Conservation (phyloP, 2,797 vertebrate genomes). For the Yasuhikotakia modesta region DNA sequence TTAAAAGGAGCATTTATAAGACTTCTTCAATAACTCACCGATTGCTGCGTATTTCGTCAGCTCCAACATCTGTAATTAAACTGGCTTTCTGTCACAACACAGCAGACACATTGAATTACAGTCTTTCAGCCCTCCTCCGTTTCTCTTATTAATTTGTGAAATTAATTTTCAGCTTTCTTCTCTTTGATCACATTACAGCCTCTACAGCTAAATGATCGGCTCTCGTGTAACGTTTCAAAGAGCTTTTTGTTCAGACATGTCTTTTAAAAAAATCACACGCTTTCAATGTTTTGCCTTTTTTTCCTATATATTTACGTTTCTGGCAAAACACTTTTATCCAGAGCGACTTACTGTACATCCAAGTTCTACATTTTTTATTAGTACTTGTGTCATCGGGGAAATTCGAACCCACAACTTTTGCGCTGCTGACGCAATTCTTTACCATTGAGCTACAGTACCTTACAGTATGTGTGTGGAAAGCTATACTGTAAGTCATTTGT, state of each 20-base stretch:
- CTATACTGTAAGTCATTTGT: too few species aligned
- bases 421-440: too few species aligned
- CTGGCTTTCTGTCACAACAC: slow-evolving; percentile 36
- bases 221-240: slow-evolving; percentile 20
- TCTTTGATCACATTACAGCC: slow-evolving; percentile 52
- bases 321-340: too few species aligned
- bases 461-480: too few species aligned
- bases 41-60: slow-evolving; percentile 36
- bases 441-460: too few species aligned
- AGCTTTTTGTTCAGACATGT: slow-evolving; percentile 21
- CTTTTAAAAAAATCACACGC: slow-evolving; percentile 15
- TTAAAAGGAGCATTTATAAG: neutral
- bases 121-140: neutral
- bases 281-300: neutral
- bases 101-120: slow-evolving; percentile 25
- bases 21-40: slow-evolving; percentile 2
- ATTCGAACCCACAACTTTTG: too few species aligned
- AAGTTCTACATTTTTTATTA: too few species aligned
- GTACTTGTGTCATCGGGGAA: too few species aligned
- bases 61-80: slow-evolving; percentile 29
- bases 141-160: slow-evolving; percentile 46
- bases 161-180: slow-evolving; percentile 51
- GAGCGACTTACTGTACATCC: neutral
- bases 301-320: too few species aligned
- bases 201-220: slow-evolving; percentile 17